These are phyloP conservation scores for Tetranychus piercei DNA, from an alignment of 2,888 invertebrate genomes.

Conservation along the genomic window DNA sequence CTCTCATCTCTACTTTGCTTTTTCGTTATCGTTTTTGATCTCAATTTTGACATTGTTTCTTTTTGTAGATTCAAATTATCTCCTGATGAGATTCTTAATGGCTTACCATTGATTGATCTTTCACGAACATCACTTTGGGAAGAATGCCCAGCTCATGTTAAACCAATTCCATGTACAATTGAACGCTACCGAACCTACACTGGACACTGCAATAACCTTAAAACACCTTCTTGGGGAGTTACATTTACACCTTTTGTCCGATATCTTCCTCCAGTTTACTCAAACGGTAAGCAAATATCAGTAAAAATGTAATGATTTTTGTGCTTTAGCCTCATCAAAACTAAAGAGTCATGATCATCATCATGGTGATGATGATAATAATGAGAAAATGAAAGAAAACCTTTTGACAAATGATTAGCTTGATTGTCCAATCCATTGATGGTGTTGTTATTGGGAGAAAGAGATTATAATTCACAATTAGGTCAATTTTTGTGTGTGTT, in stretches of 20 bases:
- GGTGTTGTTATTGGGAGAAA: background rate
- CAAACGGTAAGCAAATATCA: conserved; percentile 43
- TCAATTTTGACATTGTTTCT: background rate
- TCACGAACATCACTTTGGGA: conserved; percentile 29
- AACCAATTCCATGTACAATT: conserved; percentile 25
- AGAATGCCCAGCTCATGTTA: conserved; percentile 29
- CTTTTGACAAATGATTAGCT: background rate
- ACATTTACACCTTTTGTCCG: conserved; percentile 54
- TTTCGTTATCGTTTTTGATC: background rate
- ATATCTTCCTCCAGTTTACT: conserved; percentile 52
- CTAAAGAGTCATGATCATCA: background rate
- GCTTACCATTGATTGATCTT: conserved; percentile 30
- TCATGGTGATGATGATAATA: too few relatives aligned
- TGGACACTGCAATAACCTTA: conserved; percentile 57
- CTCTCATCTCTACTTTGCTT: background rate
- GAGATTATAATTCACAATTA: background rate
- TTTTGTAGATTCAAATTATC: conserved; percentile 27
- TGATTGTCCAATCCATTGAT: background rate
- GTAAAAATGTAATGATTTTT: background rate
- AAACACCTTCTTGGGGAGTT: conserved; percentile 48
- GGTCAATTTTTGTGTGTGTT: background rate
- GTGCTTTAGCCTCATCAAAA: background rate
- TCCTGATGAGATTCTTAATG: conserved; percentile 29
- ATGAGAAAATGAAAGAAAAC: too few relatives aligned
- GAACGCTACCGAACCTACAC: conserved; percentile 45